phyloP scores from a whole-genome alignment of 1,140 invertebrate species.

The Zaprionus taronus region DNA sequence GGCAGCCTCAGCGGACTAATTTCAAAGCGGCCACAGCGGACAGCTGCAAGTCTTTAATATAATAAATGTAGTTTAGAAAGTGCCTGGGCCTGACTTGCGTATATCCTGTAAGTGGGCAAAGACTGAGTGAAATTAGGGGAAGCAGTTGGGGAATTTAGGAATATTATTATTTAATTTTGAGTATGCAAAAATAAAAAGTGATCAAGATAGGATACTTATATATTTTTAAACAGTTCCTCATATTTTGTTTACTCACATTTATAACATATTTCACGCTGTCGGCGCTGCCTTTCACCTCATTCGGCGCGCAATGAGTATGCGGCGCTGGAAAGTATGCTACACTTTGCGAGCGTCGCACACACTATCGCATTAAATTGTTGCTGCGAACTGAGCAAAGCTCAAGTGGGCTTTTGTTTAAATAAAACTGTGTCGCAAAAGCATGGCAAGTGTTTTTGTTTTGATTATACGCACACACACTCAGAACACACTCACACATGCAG shows the following conservation, averaged over 20 bases:
- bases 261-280: not conserved
- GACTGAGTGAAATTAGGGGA: not conserved
- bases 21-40: slow-evolving; percentile 27
- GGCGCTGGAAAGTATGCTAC: slow-evolving; percentile 27
- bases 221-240: not conserved
- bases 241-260: not conserved
- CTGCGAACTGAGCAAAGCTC: slow-evolving; percentile 69
- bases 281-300: not conserved
- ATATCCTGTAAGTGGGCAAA: not conserved
- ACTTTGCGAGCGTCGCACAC: not conserved
- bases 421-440: slow-evolving; percentile 71
- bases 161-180: no score
- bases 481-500: slow-evolving; percentile 14
- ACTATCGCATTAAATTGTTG: slow-evolving; percentile 64
- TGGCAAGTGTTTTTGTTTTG: slow-evolving; percentile 70
- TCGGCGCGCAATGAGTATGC: not conserved
- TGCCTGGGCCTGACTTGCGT: not conserved
- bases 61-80: not conserved
- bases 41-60: slow-evolving; percentile 37
- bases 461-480: slow-evolving; percentile 58
- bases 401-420: slow-evolving; percentile 80
- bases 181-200: no score
- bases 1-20: slow-evolving; percentile 29
- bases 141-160: no score
- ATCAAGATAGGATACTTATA: no score